phyloP scores from a whole-genome alignment of 37 sponge, comb jelly and placozoan genomes.

The Lycopodina hypogea region DNA sequence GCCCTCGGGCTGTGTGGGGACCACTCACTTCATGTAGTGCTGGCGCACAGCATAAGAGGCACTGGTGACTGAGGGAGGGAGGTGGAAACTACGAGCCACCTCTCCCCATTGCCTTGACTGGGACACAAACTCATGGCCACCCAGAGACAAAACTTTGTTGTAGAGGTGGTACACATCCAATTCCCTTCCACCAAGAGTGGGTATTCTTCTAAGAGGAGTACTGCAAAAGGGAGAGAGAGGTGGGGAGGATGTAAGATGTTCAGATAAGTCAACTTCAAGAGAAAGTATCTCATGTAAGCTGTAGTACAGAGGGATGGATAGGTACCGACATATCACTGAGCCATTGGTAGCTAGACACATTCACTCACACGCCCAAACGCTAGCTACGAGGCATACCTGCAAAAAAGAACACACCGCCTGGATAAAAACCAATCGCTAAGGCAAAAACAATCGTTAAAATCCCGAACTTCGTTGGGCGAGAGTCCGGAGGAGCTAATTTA shows the following conservation, averaged over 20 bases:
- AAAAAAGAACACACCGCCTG: no score
- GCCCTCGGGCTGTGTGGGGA: no score
- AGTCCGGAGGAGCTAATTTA: no score
- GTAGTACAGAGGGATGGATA: not conserved
- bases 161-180: constrained; percentile 65
- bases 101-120: constrained; percentile 50
- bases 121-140: constrained; percentile 52
- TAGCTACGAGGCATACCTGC: no score
- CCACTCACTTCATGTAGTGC: constrained; percentile 56
- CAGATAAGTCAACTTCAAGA: not conserved
- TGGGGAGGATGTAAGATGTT: not conserved
- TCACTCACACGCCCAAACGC: no score
- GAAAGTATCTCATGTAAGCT: constrained; percentile 12
- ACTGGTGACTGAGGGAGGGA: constrained; percentile 51
- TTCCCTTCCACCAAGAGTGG: constrained; percentile 60
- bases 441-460: no score
- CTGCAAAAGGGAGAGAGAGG: constrained; percentile 11
- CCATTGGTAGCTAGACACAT: no score
- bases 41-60: constrained; percentile 62
- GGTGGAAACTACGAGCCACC: constrained; percentile 60
- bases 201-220: constrained; percentile 46
- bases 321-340: no score
- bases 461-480: no score
- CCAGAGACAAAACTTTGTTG: constrained; percentile 40
- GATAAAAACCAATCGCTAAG: no score